A percentile compares a stretch with the other conserved stretches of the same genome.
These are phyloP conservation scores for Drosophila azteca DNA, from an alignment of 1,140 invertebrate genomes.

Conservation along the genomic window DNA sequence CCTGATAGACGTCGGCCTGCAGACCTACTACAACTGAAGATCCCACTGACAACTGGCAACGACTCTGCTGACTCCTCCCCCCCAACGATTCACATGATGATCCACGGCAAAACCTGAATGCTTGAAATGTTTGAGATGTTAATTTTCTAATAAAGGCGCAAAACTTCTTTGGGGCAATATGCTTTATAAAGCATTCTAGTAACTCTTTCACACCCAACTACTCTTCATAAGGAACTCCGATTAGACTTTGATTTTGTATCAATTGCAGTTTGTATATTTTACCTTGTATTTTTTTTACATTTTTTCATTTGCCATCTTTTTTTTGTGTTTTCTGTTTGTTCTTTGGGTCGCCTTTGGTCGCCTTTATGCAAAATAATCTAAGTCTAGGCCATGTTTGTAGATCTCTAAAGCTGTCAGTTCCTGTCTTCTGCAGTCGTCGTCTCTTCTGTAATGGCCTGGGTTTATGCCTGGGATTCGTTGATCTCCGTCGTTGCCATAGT, in stretches of 20 bases:
- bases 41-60: slow-evolving; percentile 6
- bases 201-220: too few relatives aligned
- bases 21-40: slow-evolving; percentile 63
- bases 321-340: slow-evolving; percentile 28
- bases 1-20: slow-evolving; percentile 59
- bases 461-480: slow-evolving; percentile 77
- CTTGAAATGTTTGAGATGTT: slow-evolving; percentile 69
- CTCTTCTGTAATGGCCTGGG: slow-evolving; percentile 11
- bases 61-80: background rate
- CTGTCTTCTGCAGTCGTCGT: slow-evolving; percentile 70
- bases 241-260: slow-evolving; percentile 66
- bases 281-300: slow-evolving; percentile 51
- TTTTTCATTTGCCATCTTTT: slow-evolving; percentile 67
- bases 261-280: slow-evolving; percentile 64
- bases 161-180: slow-evolving; percentile 47
- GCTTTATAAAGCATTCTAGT: slow-evolving; percentile 53
- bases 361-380: slow-evolving; percentile 55
- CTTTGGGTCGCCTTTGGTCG: slow-evolving; percentile 22
- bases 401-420: slow-evolving; percentile 62
- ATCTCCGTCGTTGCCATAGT: slow-evolving; percentile 77
- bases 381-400: slow-evolving; percentile 35
- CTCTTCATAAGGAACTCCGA: background rate
- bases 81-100: slow-evolving; percentile 15
- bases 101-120: slow-evolving; percentile 1
- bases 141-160: slow-evolving; percentile 64